Conservation (phyloP, 2,113 vertebrate species). For the Sceloporus tristichus region DNA sequence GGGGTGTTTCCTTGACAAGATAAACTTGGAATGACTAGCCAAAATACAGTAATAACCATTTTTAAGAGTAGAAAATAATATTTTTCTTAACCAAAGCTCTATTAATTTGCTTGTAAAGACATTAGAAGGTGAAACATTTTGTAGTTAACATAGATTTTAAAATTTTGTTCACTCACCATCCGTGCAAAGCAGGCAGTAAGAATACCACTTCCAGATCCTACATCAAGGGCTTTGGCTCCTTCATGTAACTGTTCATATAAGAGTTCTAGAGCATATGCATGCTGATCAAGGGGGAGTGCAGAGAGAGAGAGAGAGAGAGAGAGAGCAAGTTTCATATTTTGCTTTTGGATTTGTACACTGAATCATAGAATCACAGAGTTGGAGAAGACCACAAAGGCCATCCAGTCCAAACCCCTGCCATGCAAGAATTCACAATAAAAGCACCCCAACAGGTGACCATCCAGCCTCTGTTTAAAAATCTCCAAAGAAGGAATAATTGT, state of each 20-base stretch:
- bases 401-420: no score
- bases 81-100: not conserved
- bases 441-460: no score
- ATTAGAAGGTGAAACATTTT: not conserved
- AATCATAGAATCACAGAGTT: no score
- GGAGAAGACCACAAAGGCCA: no score
- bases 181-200: slow-evolving; percentile 95
- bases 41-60: not conserved
- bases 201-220: slow-evolving; percentile 98
- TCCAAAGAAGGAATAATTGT: no score
- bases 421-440: no score
- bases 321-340: slow-evolving; percentile 18
- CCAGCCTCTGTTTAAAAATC: no score
- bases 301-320: not conserved
- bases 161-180: slow-evolving; percentile 87
- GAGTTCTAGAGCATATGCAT: slow-evolving; percentile 97
- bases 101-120: not conserved
- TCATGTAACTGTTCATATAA: slow-evolving; percentile 95
- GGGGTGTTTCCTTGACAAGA: not conserved
- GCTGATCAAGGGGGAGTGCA: slow-evolving; percentile 79
- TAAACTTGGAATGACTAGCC: not conserved
- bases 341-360: slow-evolving; percentile 16
- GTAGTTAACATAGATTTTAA: slow-evolving; percentile 18
- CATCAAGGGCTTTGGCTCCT: slow-evolving; percentile 96
- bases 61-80: not conserved